phyloP scores from a whole-genome alignment of 1,140 invertebrate genomes.

The Schlechtendalia chinensis region DNA sequence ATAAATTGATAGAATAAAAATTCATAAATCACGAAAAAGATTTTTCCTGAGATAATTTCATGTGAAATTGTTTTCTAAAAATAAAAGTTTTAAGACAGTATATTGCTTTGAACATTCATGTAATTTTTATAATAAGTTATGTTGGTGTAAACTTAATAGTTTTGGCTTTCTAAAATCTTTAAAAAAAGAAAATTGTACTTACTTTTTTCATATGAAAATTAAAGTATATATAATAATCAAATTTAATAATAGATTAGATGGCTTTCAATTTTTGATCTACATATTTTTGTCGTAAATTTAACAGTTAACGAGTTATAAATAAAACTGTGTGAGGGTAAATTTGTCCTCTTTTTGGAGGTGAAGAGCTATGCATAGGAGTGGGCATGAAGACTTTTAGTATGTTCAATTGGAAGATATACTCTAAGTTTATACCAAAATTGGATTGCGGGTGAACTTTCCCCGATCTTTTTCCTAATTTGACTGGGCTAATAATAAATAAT shows the following conservation, averaged over 20 bases:
- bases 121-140: background rate
- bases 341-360: background rate
- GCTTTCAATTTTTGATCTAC: background rate
- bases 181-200: background rate
- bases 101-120: too few relatives aligned
- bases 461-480: background rate
- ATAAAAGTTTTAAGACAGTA: too few relatives aligned
- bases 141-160: background rate
- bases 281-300: background rate
- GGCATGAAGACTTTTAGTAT: background rate
- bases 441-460: background rate
- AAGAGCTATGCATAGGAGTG: background rate
- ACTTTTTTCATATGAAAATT: background rate
- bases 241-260: background rate
- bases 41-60: too few relatives aligned
- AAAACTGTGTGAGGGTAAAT: background rate
- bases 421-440: background rate
- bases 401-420: background rate
- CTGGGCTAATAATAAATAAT: background rate
- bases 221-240: background rate
- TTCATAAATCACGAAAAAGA: too few relatives aligned
- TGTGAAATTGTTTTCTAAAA: too few relatives aligned
- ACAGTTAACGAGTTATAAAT: background rate
- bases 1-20: too few relatives aligned
- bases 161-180: background rate